phyloP scores from a whole-genome alignment of 2,888 invertebrate species.

The Altica lythri region DNA sequence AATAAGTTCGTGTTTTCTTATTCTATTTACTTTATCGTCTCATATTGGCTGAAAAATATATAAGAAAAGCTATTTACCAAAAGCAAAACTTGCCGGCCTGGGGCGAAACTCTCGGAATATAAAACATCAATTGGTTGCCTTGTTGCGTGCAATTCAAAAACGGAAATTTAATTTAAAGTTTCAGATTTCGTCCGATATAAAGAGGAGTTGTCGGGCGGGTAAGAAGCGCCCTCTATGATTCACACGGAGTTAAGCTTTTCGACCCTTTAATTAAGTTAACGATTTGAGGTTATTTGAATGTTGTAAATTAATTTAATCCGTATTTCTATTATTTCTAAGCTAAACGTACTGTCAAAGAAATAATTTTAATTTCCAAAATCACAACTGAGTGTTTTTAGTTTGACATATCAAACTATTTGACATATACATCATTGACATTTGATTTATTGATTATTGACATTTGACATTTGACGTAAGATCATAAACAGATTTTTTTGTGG shows the following conservation, averaged over 20 bases:
- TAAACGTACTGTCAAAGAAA: too few relatives aligned
- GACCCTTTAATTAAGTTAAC: slow-evolving; percentile 5
- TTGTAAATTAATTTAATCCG: too few relatives aligned
- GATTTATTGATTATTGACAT: too few relatives aligned
- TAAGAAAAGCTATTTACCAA: slow-evolving; percentile 55
- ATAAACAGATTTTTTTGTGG: too few relatives aligned
- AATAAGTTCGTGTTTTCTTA: slow-evolving; percentile 56
- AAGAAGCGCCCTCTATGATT: slow-evolving; percentile 22
- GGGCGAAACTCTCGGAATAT: slow-evolving; percentile 49
- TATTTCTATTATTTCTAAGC: too few relatives aligned
- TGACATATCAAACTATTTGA: too few relatives aligned
- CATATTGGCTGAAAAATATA: slow-evolving; percentile 43
- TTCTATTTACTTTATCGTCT: slow-evolving; percentile 52
- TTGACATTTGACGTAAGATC: too few relatives aligned
- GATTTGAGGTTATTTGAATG: slow-evolving; percentile 5
- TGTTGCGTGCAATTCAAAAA: slow-evolving; percentile 58
- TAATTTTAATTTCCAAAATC: too few relatives aligned
- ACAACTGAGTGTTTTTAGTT: too few relatives aligned
- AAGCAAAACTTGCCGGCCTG: slow-evolving; percentile 42
- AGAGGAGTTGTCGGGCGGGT: slow-evolving; percentile 14
- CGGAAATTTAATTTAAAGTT: slow-evolving; percentile 59
- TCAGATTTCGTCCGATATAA: slow-evolving; percentile 49
- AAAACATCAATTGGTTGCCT: slow-evolving; percentile 56
- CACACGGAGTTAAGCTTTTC: slow-evolving; percentile 6
- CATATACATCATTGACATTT: too few relatives aligned